phyloP scores from a whole-genome alignment of 2,888 invertebrate species.

The Hirtodrosophila confusa region DNA sequence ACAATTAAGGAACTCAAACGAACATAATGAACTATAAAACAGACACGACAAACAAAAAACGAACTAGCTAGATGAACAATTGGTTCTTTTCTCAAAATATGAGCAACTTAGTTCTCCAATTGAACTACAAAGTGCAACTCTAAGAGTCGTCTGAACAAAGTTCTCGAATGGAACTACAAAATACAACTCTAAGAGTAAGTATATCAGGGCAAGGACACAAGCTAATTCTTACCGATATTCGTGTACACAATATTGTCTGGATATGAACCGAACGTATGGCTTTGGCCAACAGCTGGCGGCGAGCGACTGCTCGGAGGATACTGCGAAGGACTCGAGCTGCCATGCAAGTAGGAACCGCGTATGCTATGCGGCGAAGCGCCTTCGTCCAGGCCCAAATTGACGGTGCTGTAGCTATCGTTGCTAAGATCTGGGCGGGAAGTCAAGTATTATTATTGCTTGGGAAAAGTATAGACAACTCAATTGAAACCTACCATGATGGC shows the following conservation, averaged over 20 bases:
- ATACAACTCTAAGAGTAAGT: too few relatives aligned
- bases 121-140: too few relatives aligned
- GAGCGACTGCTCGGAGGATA: conserved; percentile 91
- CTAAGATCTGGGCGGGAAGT: conserved; percentile 88
- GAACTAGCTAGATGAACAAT: too few relatives aligned
- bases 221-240: conserved; percentile 88
- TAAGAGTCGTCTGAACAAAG: too few relatives aligned
- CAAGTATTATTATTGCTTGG: neutral
- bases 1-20: too few relatives aligned
- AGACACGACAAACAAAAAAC: too few relatives aligned
- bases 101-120: too few relatives aligned
- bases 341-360: conserved; percentile 87
- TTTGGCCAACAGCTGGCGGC: conserved; percentile 89
- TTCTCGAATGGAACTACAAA: neutral
- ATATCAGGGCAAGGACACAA: too few relatives aligned
- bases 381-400: conserved; percentile 93
- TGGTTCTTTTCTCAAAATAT: too few relatives aligned
- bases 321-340: conserved; percentile 89
- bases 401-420: conserved; percentile 95
- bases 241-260: conserved; percentile 94
- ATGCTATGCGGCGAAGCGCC: conserved; percentile 90
- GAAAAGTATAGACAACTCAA: neutral
- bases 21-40: too few relatives aligned
- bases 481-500: conserved; percentile 91
- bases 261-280: conserved; percentile 91